These are phyloP conservation scores for Toxotes jaculatrix DNA, from an alignment of 2,113 vertebrate genomes.

Conservation along the genomic window DNA sequence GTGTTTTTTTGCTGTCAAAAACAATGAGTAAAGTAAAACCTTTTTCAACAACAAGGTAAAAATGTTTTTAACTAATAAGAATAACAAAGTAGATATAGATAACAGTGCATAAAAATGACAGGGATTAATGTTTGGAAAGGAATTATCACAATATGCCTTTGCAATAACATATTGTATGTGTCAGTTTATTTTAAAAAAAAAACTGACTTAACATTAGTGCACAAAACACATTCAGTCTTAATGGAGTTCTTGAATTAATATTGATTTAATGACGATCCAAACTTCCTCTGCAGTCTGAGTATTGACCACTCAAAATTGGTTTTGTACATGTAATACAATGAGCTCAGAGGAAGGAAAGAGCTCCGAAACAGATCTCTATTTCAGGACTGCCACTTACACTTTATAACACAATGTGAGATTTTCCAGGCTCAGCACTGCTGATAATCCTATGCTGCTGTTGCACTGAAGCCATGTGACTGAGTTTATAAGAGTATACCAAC, in stretches of 20 bases:
- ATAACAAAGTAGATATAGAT: background rate
- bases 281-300: background rate
- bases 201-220: too few species aligned
- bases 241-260: background rate
- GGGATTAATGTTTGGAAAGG: background rate
- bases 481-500: background rate
- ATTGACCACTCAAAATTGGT: background rate
- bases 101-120: background rate
- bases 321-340: background rate
- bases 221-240: too few species aligned
- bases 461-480: background rate
- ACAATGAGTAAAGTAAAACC: background rate
- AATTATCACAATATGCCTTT: background rate
- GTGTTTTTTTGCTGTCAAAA: background rate
- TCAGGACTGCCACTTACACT: background rate
- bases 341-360: background rate
- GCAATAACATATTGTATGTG: background rate
- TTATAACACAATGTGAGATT: background rate
- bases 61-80: background rate
- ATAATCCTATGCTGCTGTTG: background rate
- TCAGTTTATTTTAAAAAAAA: background rate
- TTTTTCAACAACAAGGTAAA: background rate
- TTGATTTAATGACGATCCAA: background rate
- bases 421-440: background rate
- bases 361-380: background rate